Base-by-base conservation (phyloP, 2,888 invertebrate genomes). In the Xestobium rufovillosum region DNA sequence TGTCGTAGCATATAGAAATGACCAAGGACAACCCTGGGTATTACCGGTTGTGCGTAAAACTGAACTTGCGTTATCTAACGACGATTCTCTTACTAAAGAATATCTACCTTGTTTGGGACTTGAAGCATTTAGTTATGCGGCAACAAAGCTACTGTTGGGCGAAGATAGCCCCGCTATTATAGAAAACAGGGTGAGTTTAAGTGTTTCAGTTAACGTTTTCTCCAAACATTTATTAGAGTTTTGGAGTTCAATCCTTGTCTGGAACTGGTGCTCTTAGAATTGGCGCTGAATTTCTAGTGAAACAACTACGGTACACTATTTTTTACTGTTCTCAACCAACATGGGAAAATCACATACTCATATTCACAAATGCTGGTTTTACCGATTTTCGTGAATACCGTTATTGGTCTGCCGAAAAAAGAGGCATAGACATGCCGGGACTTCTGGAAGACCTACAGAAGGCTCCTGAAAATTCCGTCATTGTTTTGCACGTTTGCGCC, bases 1-100 rank as follows among this genome's bases (percentile, higher is more conserved):
- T n/a, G n/a, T 44, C 49, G 29, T 60, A 94, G 96, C 95, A 3
- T 97, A 96, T 66, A 77, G 95, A 54, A 89, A 88, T 39, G 84
- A 85, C 52, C 84, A 86, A 53, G 92, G 90, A 1, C 86, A 90
- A 61, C 97, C 97, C 35, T 98, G 95, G 95, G 94, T 98, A 1
- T 67, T 99, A 49, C 97, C 98, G 1, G 92, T 97, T 23, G 97
- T 99, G 2, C 75, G 81, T 19, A 82, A 86, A 60, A 87, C 87
- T 27, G 97, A 98, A 68, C 76, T 78, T 45, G 70, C 75, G 49
- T 74, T 98, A 65, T 89, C 91, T 11, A 71, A 69, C 13, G 89
- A 94, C 63, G 75, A 76, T 14, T 75, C 81, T 2, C 72, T 94
- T 36, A 88, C 94, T 59, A 95, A 98, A 61, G 97, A 98, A 64